Evolutionary conservation across 1,140 invertebrate species (phyloP).

Genomic region (Psix sp.): DNA sequence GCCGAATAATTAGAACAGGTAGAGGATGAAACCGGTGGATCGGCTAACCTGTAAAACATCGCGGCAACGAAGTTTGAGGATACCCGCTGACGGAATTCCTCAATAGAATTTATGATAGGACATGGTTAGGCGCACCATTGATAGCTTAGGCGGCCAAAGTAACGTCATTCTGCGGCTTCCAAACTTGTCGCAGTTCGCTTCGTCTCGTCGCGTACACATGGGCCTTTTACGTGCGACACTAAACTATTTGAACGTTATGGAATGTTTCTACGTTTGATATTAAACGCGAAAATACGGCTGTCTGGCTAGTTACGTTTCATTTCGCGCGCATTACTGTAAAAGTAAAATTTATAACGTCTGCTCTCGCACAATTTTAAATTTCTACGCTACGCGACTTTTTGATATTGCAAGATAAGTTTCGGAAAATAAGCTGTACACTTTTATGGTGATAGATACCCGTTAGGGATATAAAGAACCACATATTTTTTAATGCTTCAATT

Average conservation of each 20-base stretch:
- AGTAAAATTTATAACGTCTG: conserved; percentile 44
- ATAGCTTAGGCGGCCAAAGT: conserved; percentile 16
- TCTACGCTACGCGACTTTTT: conserved; percentile 17
- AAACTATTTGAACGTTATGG: too few species aligned
- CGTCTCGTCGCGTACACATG: conserved; percentile 12
- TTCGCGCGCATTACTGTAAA: conserved; percentile 42
- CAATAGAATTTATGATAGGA: conserved; percentile 39
- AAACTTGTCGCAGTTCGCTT: conserved; percentile 24
- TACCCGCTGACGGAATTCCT: conserved; percentile 32
- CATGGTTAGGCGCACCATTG: background rate
- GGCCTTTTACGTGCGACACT: conserved; percentile 22
- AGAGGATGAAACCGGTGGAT: conserved; percentile 9
- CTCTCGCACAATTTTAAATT: conserved; percentile 32
- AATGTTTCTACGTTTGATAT: conserved; percentile 38
- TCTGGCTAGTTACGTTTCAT: conserved; percentile 39
- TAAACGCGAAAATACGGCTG: conserved; percentile 37
- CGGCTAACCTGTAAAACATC: conserved; percentile 14
- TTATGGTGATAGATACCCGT: conserved; percentile 42
- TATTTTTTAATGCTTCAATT: conserved; percentile 25
- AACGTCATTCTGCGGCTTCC: conserved; percentile 20
- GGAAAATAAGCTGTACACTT: conserved; percentile 31
- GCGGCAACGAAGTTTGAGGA: conserved; percentile 35
- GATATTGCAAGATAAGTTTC: conserved; percentile 37
- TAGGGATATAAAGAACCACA: conserved; percentile 16
- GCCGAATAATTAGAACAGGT: conserved; percentile 15